phyloP scores from a whole-genome alignment of 2,797 vertebrate species.

The Tamandua tetradactyla region DNA sequence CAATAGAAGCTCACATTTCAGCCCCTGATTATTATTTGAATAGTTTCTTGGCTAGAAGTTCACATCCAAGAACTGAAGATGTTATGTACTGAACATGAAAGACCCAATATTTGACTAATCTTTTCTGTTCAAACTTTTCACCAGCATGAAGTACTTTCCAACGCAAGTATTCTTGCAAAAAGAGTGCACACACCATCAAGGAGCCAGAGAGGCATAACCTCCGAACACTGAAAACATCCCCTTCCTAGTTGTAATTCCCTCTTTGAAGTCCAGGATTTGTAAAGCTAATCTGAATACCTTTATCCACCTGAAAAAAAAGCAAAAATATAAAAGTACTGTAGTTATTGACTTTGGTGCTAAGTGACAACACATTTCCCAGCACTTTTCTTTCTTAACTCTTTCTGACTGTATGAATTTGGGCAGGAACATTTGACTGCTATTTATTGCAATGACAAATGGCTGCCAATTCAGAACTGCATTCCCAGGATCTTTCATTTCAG shows the following conservation, averaged over 20 bases:
- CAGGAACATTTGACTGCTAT: constrained; percentile 75
- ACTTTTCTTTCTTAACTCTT: constrained; percentile 65
- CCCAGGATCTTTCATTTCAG: constrained; percentile 56
- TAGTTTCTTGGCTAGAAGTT: constrained; percentile 67
- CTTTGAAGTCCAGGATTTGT: constrained; percentile 58
- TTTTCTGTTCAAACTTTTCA: constrained; percentile 75
- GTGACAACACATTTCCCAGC: constrained; percentile 68
- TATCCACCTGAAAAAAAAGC: constrained; percentile 53
- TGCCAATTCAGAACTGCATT: constrained; percentile 46
- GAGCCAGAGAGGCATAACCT: constrained; percentile 64
- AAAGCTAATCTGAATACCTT: constrained; percentile 64
- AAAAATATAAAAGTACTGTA: constrained; percentile 67
- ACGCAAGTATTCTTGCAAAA: constrained; percentile 72
- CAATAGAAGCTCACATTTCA: constrained; percentile 43
- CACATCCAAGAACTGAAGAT: constrained; percentile 64
- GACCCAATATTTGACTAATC: constrained; percentile 68
- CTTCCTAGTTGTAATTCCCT: constrained; percentile 47
- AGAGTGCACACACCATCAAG: constrained; percentile 53
- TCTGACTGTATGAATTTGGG: constrained; percentile 66
- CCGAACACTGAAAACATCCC: constrained; percentile 63
- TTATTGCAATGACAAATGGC: constrained; percentile 56
- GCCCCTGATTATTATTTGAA: constrained; percentile 63
- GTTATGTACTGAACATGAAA: constrained; percentile 56
- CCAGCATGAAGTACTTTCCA: constrained; percentile 67
- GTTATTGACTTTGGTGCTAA: constrained; percentile 73